Conservation (phyloP, 2,113 vertebrate species). For the Otis tarda region DNA sequence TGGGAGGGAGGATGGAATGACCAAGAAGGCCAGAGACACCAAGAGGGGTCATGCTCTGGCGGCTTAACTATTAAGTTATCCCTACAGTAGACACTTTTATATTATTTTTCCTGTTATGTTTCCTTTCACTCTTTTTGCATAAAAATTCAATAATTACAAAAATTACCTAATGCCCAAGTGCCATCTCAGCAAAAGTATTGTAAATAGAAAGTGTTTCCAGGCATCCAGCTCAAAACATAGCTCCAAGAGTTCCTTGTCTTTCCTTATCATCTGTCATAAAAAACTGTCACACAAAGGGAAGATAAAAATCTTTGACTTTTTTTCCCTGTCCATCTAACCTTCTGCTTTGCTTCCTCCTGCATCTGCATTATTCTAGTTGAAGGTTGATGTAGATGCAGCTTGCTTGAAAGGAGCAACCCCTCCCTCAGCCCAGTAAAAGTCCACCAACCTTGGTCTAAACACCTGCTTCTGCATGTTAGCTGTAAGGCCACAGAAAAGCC, state of each 20-base stretch:
- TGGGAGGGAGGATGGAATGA: not conserved
- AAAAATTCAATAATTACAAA: slow-evolving; percentile 13
- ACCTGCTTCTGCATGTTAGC: not conserved
- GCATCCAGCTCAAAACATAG: not conserved
- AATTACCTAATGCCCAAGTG: not conserved
- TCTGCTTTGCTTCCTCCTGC: not conserved
- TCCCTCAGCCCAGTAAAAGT: not conserved
- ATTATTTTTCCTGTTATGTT: not conserved
- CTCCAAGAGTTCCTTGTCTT: not conserved
- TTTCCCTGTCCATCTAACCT: not conserved
- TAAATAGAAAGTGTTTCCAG: not conserved
- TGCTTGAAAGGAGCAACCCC: not conserved
- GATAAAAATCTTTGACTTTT: not conserved
- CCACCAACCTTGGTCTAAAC: not conserved
- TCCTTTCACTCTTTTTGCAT: not conserved
- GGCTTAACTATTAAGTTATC: not conserved
- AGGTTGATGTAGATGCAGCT: not conserved
- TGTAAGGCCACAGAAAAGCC: not conserved
- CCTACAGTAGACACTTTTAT: not conserved
- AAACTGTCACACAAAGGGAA: not conserved
- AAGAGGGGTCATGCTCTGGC: not conserved
- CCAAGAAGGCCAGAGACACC: not conserved
- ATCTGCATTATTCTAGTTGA: not conserved
- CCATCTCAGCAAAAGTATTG: not conserved
- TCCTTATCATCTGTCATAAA: not conserved